A percentile compares a stretch with the other conserved stretches of the same genome.
Evolutionary conservation across 2,888 invertebrate genomes (phyloP).

Genomic region (Leptinotarsa peninsularis): DNA sequence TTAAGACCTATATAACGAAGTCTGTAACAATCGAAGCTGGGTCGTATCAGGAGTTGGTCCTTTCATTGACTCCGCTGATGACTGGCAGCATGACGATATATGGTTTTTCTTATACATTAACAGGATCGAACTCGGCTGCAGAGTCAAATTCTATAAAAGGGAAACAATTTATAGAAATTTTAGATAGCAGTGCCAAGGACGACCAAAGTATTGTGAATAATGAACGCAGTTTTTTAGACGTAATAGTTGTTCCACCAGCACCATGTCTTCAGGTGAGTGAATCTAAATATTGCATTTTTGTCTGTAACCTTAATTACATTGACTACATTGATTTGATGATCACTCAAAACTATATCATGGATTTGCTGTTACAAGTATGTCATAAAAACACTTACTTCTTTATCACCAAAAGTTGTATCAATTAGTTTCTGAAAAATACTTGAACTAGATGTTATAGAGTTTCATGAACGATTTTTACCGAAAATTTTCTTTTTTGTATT

Average conservation of each 20-base stretch:
- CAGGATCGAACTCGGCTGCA: conserved; percentile 56
- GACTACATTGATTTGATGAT: too few species aligned
- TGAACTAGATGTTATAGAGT: too few species aligned
- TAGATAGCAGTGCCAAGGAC: conserved; percentile 40
- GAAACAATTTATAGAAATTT: conserved; percentile 71
- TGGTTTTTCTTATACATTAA: conserved; percentile 71
- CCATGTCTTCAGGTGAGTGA: conserved; percentile 81
- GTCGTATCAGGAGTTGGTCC: conserved; percentile 73
- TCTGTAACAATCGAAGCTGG: conserved; percentile 71
- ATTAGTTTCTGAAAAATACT: too few species aligned
- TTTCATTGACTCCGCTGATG: conserved; percentile 79
- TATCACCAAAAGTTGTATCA: too few species aligned
- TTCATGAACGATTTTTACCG: too few species aligned
- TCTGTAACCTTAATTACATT: neutral
- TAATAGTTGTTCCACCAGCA: conserved; percentile 81
- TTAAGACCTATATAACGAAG: conserved; percentile 72
- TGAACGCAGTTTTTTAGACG: conserved; percentile 75
- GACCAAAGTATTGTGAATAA: conserved; percentile 62
- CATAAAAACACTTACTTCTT: too few species aligned
- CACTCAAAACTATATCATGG: too few species aligned
- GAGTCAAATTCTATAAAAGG: conserved; percentile 70
- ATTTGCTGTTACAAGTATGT: too few species aligned
- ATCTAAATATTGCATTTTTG: neutral
- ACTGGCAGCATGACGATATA: conserved; percentile 80
- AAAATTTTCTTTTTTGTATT: too few species aligned